Evolutionary conservation across 2,113 vertebrate genomes (phyloP).

Genomic region (Pedionomus torquatus): DNA sequence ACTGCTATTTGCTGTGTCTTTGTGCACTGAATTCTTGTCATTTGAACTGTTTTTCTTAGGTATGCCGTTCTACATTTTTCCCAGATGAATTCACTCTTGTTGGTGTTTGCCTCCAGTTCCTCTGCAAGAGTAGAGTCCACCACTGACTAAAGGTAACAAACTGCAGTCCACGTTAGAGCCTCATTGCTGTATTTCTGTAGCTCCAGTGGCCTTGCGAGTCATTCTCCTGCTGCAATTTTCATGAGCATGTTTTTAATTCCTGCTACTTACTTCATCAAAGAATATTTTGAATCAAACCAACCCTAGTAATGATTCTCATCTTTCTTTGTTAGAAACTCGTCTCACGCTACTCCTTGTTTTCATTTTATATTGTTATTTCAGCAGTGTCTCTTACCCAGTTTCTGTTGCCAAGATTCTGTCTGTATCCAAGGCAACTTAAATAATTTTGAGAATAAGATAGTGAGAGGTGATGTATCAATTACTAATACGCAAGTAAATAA

Average conservation of each 20-base stretch:
- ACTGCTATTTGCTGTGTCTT: background rate
- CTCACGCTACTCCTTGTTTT: conserved; percentile 6
- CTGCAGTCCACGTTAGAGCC: background rate
- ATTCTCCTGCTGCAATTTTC: background rate
- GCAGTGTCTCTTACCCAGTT: background rate
- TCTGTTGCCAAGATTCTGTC: conserved; percentile 31
- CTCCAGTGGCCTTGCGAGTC: background rate
- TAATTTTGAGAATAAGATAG: conserved; percentile 22
- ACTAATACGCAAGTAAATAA: conserved; percentile 13
- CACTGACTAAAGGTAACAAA: background rate
- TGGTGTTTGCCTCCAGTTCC: background rate
- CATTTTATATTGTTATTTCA: conserved; percentile 21
- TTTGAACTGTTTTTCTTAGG: conserved; percentile 27
- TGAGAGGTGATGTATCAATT: conserved; percentile 10
- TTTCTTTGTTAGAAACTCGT: background rate
- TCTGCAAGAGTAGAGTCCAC: background rate
- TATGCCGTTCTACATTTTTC: conserved; percentile 19
- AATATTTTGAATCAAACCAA: background rate
- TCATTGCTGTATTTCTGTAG: background rate
- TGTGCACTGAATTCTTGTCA: conserved; percentile 16
- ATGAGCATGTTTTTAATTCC: background rate
- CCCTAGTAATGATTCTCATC: background rate
- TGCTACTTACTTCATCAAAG: background rate
- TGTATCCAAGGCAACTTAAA: conserved; percentile 49
- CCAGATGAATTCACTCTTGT: background rate